Evolutionary conservation across 2,113 vertebrate species (phyloP), one percentile per base, ranked within the genome.

Genomic region (Neodontobutis hainanensis): DNA sequence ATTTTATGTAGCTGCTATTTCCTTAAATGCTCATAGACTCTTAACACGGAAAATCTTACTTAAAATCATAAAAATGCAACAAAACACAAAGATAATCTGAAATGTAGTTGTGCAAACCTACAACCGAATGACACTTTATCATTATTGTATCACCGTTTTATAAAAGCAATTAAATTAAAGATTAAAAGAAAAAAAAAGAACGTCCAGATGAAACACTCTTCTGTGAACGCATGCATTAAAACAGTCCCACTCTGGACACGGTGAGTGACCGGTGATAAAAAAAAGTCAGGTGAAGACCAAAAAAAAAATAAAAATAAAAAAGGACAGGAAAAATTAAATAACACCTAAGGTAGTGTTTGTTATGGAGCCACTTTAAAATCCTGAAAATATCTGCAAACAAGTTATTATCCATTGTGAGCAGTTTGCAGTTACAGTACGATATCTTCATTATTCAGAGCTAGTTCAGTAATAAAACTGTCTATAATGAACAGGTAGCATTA

Each of bases 21-120:
- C 76, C 52, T 65, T 78, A 65, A 84, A 83, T 66, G 73, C 61
- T 80, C 84, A 27, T 55, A 16, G 70, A 72, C 50, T 44, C 60
- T 55, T 74, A 68, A 63, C 52, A 46, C 61, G 65, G 67, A 42
- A 5, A 63, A 53, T 56, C 65, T 32, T 8, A 62, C 5, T 75
- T 56, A 42, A 82, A 86, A 67, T 81, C 57, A 71, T 71, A 81
- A 61, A 82, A 83, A 81, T 60, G 69, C 70, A 83, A 77, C 56
- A 77, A 75, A 83, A 82, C 51, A 77, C 75, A 79, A 69, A 51
- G 34, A 67, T 70, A 82, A 86, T 66, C 65, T 8, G 68, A 84
- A 85, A 82, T 78, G 65, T 73, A 81, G 53, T 76, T 90, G 87
- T 86, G 88, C 83, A 90, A 90, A 89, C 82, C 84, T 89, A 91